These are phyloP conservation scores for Campoletis raptor DNA, from an alignment of 2,888 invertebrate species.

Conservation along the genomic window DNA sequence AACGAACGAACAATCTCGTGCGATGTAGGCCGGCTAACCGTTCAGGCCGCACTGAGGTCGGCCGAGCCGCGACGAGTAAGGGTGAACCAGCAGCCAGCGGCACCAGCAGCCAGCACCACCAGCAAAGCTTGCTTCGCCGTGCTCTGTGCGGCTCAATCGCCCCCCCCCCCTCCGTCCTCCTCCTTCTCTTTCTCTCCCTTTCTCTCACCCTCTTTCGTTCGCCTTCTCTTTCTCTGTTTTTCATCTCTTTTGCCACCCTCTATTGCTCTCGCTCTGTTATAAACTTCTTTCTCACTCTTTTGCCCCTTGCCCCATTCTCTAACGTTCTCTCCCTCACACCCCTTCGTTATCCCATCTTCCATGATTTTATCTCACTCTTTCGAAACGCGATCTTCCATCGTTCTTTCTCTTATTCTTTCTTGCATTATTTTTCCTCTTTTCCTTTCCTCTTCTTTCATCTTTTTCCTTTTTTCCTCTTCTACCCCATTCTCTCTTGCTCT, in stretches of 20 bases:
- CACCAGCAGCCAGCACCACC: constrained; percentile 73
- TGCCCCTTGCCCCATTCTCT: not conserved
- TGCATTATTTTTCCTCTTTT: constrained; percentile 40
- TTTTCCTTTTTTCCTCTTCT: constrained; percentile 26
- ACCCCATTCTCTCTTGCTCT: not conserved
- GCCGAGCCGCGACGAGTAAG: constrained; percentile 77
- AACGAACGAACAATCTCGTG: constrained; percentile 70
- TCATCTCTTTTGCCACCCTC: constrained; percentile 46
- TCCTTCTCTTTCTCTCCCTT: constrained; percentile 25
- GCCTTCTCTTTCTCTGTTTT: constrained; percentile 22
- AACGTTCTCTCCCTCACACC: constrained; percentile 17
- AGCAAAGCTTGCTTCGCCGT: constrained; percentile 71
- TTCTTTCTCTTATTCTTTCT: constrained; percentile 34
- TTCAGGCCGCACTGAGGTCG: constrained; percentile 84
- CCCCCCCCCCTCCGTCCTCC: constrained; percentile 71
- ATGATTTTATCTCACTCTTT: constrained; percentile 34
- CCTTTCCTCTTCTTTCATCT: constrained; percentile 51
- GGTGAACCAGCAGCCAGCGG: constrained; percentile 75
- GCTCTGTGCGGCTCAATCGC: constrained; percentile 67
- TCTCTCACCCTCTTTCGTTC: constrained; percentile 33
- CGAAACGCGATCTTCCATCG: constrained; percentile 36
- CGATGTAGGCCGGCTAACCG: constrained; percentile 84
- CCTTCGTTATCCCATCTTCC: constrained; percentile 60
- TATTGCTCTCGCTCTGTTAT: constrained; percentile 52
- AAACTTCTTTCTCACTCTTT: constrained; percentile 2